Evolutionary conservation across 2,113 vertebrate species (phyloP), one percentile per base, ranked within the genome.

Genomic region (Boulengeromyrus knoepffleri): DNA sequence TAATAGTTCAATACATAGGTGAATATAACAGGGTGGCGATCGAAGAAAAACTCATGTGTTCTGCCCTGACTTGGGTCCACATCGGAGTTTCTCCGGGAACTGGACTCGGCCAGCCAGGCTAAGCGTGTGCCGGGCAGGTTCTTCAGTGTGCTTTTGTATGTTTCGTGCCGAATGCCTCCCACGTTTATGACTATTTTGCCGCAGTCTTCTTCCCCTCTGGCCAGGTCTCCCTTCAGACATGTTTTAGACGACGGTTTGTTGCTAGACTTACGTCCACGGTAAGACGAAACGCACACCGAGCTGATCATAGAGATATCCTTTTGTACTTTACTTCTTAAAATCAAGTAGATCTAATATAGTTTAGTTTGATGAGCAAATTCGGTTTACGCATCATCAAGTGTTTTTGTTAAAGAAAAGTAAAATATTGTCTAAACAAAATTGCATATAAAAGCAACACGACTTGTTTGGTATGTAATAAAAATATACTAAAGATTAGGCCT

Each of bases 221-320:
- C 94, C 97, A 98, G 98, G 93, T 99, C 98, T 95, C 99, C 98
- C 96, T 98, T 99, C 95, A 98, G 96, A 96, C 98, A 99, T 99
- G 97, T 96, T 98, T 99, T 99, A 89, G 98, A 99, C 91, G 98
- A 96, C 94, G 98, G 97, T 96, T 99, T 99, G 96, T 99, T 99
- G 95, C 97, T 97, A 87, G 99, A 98, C 96, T 99, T 99, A 94
- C 99, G 99, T 95, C 99, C 99, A 90, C 99, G 98, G 96, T 99
- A 99, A 94, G 98, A 98, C 95, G 99, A 99, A 92, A 99, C 98
- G 95, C 99, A 99, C 98, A 99, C 98, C 62, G 99, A 99, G 98
- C 98, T 99, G 93, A 99, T 99, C 99, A 99, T 98, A 97, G 94
- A 92, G 96, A 92, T 95, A 91, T 84, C 91, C 27, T 84, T 85